phyloP scores from a whole-genome alignment of 2,797 vertebrate genomes.

The Acanthurus lineatus region DNA sequence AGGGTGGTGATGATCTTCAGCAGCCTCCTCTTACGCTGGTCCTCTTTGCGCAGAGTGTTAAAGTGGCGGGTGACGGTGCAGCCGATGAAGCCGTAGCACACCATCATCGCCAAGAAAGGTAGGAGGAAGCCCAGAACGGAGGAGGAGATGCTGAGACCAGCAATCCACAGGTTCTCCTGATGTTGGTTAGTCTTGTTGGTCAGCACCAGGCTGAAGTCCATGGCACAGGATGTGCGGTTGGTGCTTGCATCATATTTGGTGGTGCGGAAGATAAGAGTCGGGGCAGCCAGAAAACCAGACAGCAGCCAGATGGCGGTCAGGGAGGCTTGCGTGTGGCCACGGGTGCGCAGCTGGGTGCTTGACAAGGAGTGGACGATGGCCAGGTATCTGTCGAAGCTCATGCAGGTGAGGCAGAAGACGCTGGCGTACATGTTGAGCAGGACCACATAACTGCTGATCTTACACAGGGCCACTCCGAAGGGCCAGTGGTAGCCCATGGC shows the following conservation, averaged over 20 bases:
- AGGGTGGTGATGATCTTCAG: constrained; percentile 91
- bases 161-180: constrained; percentile 85
- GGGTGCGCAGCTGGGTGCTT: constrained; percentile 86
- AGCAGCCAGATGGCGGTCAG: constrained; percentile 88
- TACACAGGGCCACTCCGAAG: constrained; percentile 91
- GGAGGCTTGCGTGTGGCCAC: constrained; percentile 78
- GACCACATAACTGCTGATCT: constrained; percentile 92
- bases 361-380: constrained; percentile 89
- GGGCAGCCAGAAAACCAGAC: constrained; percentile 87
- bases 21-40: constrained; percentile 86
- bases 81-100: constrained; percentile 89
- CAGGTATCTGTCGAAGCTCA: constrained; percentile 93
- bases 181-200: constrained; percentile 23
- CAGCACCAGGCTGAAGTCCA: constrained; percentile 87
- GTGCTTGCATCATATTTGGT: constrained; percentile 71
- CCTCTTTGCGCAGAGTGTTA: constrained; percentile 86
- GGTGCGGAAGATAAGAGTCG: constrained; percentile 90
- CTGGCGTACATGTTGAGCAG: constrained; percentile 95
- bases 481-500: constrained; percentile 93
- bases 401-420: constrained; percentile 93
- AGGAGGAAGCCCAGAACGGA: constrained; percentile 89
- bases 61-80: constrained; percentile 88
- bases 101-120: constrained; percentile 91
- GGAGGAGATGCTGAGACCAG: constrained; percentile 88
- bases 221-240: constrained; percentile 88